Evolutionary conservation across 1,140 invertebrate genomes (phyloP).

Genomic region (Paraescarpia echinospica): DNA sequence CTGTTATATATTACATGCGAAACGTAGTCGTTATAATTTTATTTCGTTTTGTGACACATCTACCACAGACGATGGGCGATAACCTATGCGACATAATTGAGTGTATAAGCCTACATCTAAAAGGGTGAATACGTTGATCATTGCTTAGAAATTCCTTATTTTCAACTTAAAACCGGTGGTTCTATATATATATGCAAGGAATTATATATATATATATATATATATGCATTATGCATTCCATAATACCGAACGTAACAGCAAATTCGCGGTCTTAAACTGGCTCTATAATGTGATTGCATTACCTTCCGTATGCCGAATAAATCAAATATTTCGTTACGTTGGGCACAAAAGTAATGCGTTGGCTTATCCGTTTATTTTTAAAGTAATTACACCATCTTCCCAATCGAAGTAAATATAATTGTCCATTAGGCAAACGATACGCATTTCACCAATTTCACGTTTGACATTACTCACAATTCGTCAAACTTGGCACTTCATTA

Average conservation of each 20-base stretch:
- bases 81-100: no score
- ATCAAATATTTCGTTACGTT: not conserved
- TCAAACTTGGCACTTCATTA: not conserved
- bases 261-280: not conserved
- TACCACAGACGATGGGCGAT: no score
- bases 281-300: not conserved
- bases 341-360: not conserved
- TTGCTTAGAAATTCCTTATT: no score
- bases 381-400: not conserved
- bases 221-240: not conserved
- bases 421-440: not conserved
- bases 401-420: not conserved
- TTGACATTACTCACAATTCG: not conserved
- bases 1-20: no score
- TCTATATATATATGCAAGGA: no score
- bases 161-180: no score
- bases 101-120: no score
- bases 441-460: not conserved
- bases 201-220: no score
- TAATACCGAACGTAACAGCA: not conserved
- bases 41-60: not conserved
- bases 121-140: no score
- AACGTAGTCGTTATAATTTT: not conserved
- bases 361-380: not conserved
- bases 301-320: not conserved